Base-by-base conservation (phyloP, 2,113 vertebrate genomes). In the Embiotoca jacksoni region DNA sequence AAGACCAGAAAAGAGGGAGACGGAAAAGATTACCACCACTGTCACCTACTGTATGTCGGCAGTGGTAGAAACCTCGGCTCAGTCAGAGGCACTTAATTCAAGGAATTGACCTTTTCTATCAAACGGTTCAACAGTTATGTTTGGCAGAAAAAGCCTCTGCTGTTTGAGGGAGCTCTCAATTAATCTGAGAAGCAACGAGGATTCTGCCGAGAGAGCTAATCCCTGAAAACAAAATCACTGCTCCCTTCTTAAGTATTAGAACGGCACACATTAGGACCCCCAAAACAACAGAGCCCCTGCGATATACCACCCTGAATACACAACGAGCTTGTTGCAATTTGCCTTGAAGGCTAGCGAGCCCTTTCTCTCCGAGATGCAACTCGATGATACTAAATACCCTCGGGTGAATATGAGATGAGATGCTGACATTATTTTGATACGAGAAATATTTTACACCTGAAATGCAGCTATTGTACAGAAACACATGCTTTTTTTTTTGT, bases 161-260 rank as follows among this genome's bases (percentile, higher is more conserved):
- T 36, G 46, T 50, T 49, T n/a, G 1, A 75, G 35, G 23, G 16
- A 56, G 6, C 46, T 50, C 0, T 67, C 4, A 59, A 5, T 75
- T 59, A 75, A 52, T 67, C 55, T 59, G 54, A 59, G 15, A 35
- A 50, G 36, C 6, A 75, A 67, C 16, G 15, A 66, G 44, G 49
- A 66, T 52, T 2, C 37, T 66, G 44, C 62, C 58, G 44, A 75
- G 33, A 66, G 9, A 58, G 4, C 46, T 50, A 75, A 65, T 57
- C 61, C 35, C 13, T 50, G 53, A 52, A 13, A 66, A 16, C 56
- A 49, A 57, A 39, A 41, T 13, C 5, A 58, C 41, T 57, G 44
- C 44, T 66, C 37, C 54, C 33, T 49, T 5, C 16, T 37, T 52
- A 53, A 52, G 33, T 13, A 49, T 50, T 33, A 66, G 47, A 47